phyloP scores from a whole-genome alignment of 2,888 invertebrate species.

The Fissipunctia ypsillon region DNA sequence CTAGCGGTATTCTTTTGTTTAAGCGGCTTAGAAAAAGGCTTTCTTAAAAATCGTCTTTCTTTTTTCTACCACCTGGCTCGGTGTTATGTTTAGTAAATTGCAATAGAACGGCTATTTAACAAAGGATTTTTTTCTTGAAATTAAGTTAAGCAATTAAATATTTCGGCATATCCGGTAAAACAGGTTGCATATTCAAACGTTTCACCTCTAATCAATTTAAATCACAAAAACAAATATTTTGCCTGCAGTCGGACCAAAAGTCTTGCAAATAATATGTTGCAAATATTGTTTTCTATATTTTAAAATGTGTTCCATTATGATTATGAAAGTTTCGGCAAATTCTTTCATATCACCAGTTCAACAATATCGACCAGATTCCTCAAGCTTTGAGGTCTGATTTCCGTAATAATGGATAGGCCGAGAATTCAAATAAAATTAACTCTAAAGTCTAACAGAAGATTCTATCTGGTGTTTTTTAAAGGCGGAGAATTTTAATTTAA shows the following conservation, averaged over 20 bases:
- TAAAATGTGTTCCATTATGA: background rate
- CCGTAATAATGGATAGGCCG: background rate
- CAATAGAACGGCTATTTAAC: background rate
- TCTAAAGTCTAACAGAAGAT: background rate
- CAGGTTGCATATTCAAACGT: conserved; percentile 1
- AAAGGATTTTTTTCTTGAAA: background rate
- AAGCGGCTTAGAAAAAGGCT: background rate
- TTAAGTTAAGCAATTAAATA: background rate
- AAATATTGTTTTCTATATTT: background rate
- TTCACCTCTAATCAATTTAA: background rate
- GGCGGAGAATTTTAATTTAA: too few relatives aligned
- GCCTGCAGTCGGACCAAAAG: background rate
- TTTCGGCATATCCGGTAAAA: background rate
- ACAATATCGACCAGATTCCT: background rate
- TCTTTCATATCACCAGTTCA: too few relatives aligned
- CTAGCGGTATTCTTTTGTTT: conserved; percentile 49
- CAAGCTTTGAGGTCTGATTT: background rate
- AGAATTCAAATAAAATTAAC: background rate
- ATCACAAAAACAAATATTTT: conserved; percentile 11
- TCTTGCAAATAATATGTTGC: background rate
- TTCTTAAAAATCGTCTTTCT: background rate
- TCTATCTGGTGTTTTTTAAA: too few relatives aligned
- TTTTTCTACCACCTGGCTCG: background rate
- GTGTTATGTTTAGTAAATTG: background rate
- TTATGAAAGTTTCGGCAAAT: background rate